Evolutionary conservation across 2,113 vertebrate genomes (phyloP), one percentile per base, ranked within the genome.

Genomic region (Gopherus evgoodei): DNA sequence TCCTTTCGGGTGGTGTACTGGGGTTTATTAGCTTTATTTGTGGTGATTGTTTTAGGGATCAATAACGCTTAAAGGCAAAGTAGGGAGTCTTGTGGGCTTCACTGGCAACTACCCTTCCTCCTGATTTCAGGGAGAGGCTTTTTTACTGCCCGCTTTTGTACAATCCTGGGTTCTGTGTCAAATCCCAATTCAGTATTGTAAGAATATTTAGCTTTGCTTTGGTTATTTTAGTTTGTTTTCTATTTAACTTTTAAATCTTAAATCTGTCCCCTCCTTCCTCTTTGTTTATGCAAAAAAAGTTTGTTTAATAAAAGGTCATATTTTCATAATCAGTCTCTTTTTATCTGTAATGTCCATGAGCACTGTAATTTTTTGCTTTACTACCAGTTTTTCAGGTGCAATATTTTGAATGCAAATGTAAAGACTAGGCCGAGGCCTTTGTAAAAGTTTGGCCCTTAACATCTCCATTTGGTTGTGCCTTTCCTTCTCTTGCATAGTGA

Each of bases 391-490:
- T 47, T 59, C 10, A 54, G 83, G 65, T 83, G 31, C 25, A 91
- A 29, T 85, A 88, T 79, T 59, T 44, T 86, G 84, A 91, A 50
- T 29, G 78, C 35, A 86, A 89, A n/a, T 5, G 3, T 47, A 53
- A 83, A 89, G 44, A 50, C 52, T 91, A 49, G 81, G 27, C 76
- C 52, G 52, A 54, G 53, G 42, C 59, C 49, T 90, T 90, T 95
- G 44, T 91, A 69, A 94, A 88, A 52, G 88, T 75, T 78, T 91
- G 94, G 75, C 88, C 89, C 95, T 97, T 94, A 86, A 95, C 90
- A 79, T 87, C 49, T 90, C 94, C 38, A 65, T 90, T 53, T 90
- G 56, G 14, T 52, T 90, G 62, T 83, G 56, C 29, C 78, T 93
- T 88, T 9, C 44, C 79, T 90, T 75, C 84, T 83, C 31, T n/a